Evolutionary conservation across 2,113 vertebrate genomes (phyloP).

Genomic region (Micronycteris hirsuta): DNA sequence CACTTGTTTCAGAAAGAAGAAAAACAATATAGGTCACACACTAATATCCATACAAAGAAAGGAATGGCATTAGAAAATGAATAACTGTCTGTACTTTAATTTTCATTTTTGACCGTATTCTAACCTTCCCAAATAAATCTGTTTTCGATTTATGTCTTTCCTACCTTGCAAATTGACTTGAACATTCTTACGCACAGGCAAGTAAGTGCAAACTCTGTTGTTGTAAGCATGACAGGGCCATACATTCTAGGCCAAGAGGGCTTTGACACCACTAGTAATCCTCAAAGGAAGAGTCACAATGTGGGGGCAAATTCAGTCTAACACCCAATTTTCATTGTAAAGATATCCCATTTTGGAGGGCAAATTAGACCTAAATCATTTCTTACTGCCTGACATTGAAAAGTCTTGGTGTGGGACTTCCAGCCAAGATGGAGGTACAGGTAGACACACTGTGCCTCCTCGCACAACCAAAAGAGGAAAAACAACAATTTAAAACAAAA

Average conservation of each 20-base stretch:
- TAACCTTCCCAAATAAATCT: neutral
- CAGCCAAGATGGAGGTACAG: too few relatives aligned
- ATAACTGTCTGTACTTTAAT: neutral
- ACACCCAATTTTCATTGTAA: neutral
- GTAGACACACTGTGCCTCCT: too few relatives aligned
- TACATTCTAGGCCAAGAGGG: neutral
- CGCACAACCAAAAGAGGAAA: too few relatives aligned
- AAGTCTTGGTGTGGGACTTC: neutral
- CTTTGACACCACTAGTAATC: too few relatives aligned
- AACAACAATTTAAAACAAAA: too few relatives aligned
- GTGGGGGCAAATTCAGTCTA: neutral
- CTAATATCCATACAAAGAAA: neutral
- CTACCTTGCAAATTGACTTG: neutral
- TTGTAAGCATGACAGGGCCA: neutral
- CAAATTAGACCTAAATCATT: neutral
- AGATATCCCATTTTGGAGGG: neutral
- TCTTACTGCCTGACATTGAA: neutral
- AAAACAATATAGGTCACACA: neutral
- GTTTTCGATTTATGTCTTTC: neutral
- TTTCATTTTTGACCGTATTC: neutral
- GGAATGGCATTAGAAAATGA: neutral
- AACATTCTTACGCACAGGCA: neutral
- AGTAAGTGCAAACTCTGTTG: neutral
- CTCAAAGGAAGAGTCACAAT: neutral
- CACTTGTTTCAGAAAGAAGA: neutral